Conservation (phyloP, 2,113 vertebrate species). For the Penelope pileata region DNA sequence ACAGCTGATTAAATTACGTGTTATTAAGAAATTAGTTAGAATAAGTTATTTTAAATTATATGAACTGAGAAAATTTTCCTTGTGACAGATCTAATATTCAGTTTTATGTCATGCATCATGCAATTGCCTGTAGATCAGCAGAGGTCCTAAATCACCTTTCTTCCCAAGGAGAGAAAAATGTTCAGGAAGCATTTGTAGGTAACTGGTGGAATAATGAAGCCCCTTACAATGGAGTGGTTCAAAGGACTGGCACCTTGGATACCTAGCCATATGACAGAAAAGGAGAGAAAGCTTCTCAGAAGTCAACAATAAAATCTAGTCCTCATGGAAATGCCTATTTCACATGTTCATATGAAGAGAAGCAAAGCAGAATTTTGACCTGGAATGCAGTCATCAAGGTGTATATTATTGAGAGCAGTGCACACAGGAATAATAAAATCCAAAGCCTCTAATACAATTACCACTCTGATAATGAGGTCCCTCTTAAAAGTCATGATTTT, state of each 20-base stretch:
- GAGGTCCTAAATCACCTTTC: background rate
- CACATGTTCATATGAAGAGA: background rate
- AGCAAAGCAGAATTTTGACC: background rate
- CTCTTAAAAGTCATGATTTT: background rate
- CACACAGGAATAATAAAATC: background rate
- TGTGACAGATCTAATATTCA: fast-evolving
- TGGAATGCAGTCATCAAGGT: background rate
- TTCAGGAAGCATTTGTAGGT: background rate
- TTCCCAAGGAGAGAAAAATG: background rate
- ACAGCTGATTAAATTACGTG: background rate
- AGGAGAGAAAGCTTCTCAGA: background rate
- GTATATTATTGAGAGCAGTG: background rate
- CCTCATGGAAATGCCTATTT: background rate
- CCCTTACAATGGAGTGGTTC: background rate
- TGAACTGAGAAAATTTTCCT: background rate
- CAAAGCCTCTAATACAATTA: background rate
- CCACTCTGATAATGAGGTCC: background rate
- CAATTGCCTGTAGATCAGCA: background rate
- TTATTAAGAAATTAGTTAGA: background rate
- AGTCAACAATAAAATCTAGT: background rate
- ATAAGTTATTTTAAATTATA: background rate
- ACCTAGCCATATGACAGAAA: background rate
- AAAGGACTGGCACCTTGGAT: background rate
- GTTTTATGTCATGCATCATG: background rate
- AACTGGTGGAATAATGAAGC: background rate